These are phyloP conservation scores for Eulemur coronatus DNA, from an alignment of 2,797 vertebrate species.

Conservation along the genomic window DNA sequence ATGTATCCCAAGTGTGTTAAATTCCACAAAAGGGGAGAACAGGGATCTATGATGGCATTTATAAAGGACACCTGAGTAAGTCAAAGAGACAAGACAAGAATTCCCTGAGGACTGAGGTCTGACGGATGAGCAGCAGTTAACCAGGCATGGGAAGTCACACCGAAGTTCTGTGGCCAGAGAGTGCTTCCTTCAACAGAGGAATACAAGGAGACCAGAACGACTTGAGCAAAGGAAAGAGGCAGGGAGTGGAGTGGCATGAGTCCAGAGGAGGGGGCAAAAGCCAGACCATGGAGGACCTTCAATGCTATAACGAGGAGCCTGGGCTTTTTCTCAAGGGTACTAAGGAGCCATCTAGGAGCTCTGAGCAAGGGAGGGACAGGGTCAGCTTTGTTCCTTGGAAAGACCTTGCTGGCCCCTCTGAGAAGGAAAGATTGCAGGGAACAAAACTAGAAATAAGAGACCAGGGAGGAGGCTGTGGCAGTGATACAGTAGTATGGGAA, in stretches of 20 bases:
- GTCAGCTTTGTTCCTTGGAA: not conserved
- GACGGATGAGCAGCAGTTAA: not conserved
- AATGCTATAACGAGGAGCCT: not conserved
- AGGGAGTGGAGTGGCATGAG: not conserved
- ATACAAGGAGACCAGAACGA: not conserved
- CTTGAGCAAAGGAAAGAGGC: not conserved
- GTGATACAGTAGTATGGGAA: fast-evolving
- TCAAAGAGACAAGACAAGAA: not conserved
- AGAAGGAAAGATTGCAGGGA: not conserved
- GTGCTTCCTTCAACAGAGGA: not conserved
- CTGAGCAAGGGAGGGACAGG: not conserved
- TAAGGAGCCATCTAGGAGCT: not conserved
- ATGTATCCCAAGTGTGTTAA: not conserved
- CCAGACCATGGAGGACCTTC: not conserved
- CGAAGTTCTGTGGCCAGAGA: not conserved
- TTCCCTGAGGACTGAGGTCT: not conserved
- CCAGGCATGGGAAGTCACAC: not conserved
- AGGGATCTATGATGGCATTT: no score
- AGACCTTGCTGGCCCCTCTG: not conserved
- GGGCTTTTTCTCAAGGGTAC: not conserved
- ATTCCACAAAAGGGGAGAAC: not conserved
- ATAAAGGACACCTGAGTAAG: not conserved
- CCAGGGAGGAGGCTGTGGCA: not conserved
- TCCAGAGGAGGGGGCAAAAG: not conserved
- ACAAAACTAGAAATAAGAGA: not conserved